These are phyloP conservation scores for Turritopsis dohrnii DNA, from an alignment of 30 jellyfish, hydroid and myxozoan genomes.

Conservation along the genomic window DNA sequence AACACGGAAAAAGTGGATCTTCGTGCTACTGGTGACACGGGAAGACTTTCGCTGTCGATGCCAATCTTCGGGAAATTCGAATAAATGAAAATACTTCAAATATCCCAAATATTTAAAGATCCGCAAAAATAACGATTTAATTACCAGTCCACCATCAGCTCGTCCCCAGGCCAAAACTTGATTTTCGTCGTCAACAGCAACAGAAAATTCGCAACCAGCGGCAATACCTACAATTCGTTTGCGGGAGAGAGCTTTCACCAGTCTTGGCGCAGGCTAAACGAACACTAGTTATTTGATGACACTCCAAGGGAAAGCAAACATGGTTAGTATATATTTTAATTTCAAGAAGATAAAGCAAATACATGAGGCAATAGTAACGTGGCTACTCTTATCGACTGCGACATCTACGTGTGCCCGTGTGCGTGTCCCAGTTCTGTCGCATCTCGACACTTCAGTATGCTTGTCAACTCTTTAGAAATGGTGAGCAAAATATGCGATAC, in stretches of 20 bases:
- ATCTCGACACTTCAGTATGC: too few species aligned
- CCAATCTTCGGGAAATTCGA: constrained; percentile 9
- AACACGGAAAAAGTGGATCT: constrained; percentile 31
- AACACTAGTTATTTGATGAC: too few species aligned
- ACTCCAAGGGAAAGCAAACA: too few species aligned
- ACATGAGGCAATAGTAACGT: too few species aligned
- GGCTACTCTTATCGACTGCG: too few species aligned
- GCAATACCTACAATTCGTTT: constrained; percentile 60
- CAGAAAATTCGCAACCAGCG: constrained; percentile 86
- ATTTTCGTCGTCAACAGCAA: constrained; percentile 80
- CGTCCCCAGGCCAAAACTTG: constrained; percentile 94
- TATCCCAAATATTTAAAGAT: background rate
- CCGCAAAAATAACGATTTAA: background rate
- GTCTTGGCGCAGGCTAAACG: constrained; percentile 74
- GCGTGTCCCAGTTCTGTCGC: too few species aligned
- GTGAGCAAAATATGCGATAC: too few species aligned
- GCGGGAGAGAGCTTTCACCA: constrained; percentile 75
- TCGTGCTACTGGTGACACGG: constrained; percentile 14
- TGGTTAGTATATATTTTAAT: too few species aligned
- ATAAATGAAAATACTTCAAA: background rate
- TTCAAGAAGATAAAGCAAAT: too few species aligned
- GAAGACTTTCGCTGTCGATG: constrained; percentile 16
- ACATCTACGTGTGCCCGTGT: too few species aligned
- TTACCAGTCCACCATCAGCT: constrained; percentile 90
- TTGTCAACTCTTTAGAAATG: too few species aligned